Evolutionary conservation across 2,113 vertebrate genomes (phyloP), one percentile per base, ranked within the genome.

Genomic region (Bufo gargarizans): DNA sequence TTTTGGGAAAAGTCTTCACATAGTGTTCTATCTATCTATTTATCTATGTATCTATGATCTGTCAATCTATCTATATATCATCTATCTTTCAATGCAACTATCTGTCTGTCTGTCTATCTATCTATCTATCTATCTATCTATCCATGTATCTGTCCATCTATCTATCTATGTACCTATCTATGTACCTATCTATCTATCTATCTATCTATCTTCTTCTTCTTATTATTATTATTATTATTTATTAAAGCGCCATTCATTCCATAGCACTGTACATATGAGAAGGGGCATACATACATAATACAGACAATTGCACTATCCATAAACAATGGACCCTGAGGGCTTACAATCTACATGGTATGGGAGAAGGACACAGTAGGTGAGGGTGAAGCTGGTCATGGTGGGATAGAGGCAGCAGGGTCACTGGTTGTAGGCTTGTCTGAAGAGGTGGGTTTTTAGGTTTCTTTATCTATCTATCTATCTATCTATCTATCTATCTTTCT

Each of bases 401-500:
- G 33, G 0, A 33, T 33, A 33, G 33, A 33, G 33, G 33, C 33
- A 33, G 33, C 33, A 33, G 33, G 33, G 33, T 33, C 33, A 33
- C 33, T 0, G 33, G 33, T 33, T 33, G 33, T 33, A 33, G 33
- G 33, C 33, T 33, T 33, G 33, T 33, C 33, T 33, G 33, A 33
- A 33, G 33, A 33, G 33, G 33, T 33, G 33, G 33, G 33, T 33
- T 33, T 33, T 33, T 33, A 33, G 33, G 33, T 33, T 33, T 33
- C 33, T 33, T 33, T 33, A 1, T 33, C 71, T 43, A 33, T 69
- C 69, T 45, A 50, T 50, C 16, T 50, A 76, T 76, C 76, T 77
- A 78, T 78, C 53, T 65, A 63, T 63, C 45, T 65, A 53, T 86
- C 56, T 78, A 19, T 86, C 72, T 78, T 49, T 78, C 72, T 86